Conservation (phyloP, 2,797 vertebrate genomes). For the Sebastes oblongus region DNA sequence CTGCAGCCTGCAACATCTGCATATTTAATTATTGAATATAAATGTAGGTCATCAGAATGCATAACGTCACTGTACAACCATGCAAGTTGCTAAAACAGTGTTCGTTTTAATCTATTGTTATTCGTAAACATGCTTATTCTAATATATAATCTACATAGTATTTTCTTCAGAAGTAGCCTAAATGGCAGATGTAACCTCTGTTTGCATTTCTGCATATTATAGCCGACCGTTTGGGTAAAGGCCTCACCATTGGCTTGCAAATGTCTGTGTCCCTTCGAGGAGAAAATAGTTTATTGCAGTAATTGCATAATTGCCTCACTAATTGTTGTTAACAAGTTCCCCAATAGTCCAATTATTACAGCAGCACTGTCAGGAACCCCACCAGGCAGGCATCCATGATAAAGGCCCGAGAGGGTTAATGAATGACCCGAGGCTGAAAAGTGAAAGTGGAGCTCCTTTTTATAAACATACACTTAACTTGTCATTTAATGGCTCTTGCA, state of each 20-base stretch:
- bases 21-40: not conserved
- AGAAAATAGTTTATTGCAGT: slow-evolving; percentile 84
- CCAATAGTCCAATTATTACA: slow-evolving; percentile 81
- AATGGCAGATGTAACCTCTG: not conserved
- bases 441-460: slow-evolving; percentile 70
- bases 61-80: not conserved
- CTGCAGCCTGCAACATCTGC: not conserved
- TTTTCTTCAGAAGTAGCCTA: not conserved
- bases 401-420: slow-evolving; percentile 80
- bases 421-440: slow-evolving; percentile 79
- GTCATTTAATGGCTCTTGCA: slow-evolving; percentile 69
- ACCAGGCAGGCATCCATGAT: slow-evolving; percentile 73
- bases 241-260: slow-evolving; percentile 77
- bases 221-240: not conserved
- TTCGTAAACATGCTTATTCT: not conserved
- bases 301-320: slow-evolving; percentile 87
- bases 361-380: slow-evolving; percentile 61
- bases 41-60: not conserved
- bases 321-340: slow-evolving; percentile 87
- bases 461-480: slow-evolving; percentile 80
- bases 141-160: too few species aligned
- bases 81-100: not conserved
- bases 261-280: slow-evolving; percentile 57
- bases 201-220: not conserved
- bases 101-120: not conserved